These are phyloP conservation scores for Narcine bancroftii DNA, from an alignment of 2,113 vertebrate species.

Conservation along the genomic window DNA sequence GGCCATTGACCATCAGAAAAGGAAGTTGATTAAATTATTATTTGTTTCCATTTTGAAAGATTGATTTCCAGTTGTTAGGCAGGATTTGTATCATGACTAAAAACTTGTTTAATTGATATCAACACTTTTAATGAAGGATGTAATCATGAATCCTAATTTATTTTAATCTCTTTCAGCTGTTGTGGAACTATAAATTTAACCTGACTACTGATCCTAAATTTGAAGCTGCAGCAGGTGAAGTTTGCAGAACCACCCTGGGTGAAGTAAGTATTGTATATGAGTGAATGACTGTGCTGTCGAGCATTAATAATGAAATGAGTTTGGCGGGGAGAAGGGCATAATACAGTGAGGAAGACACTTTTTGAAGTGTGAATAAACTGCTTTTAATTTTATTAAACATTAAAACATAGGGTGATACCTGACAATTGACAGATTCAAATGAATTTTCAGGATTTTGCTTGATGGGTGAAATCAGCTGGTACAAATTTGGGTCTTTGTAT, in stretches of 20 bases:
- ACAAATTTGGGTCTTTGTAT: neutral
- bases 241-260: conserved; percentile 83
- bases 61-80: neutral
- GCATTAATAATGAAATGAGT: no score
- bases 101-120: neutral
- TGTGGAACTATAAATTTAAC: conserved; percentile 96
- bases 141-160: neutral
- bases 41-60: neutral
- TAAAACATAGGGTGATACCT: neutral
- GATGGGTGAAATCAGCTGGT: neutral
- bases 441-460: conserved; percentile 22
- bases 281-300: neutral
- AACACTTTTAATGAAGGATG: neutral
- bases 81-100: neutral
- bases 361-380: neutral
- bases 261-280: conserved; percentile 60
- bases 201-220: conserved; percentile 92
- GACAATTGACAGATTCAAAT: neutral
- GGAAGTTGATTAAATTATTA: neutral
- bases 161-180: conserved; percentile 55
- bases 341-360: neutral
- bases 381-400: neutral
- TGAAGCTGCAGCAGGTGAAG: conserved; percentile 86
- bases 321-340: no score
- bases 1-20: neutral